phyloP scores from a whole-genome alignment of 2,888 invertebrate genomes.

The Balanococcus diminutus region DNA sequence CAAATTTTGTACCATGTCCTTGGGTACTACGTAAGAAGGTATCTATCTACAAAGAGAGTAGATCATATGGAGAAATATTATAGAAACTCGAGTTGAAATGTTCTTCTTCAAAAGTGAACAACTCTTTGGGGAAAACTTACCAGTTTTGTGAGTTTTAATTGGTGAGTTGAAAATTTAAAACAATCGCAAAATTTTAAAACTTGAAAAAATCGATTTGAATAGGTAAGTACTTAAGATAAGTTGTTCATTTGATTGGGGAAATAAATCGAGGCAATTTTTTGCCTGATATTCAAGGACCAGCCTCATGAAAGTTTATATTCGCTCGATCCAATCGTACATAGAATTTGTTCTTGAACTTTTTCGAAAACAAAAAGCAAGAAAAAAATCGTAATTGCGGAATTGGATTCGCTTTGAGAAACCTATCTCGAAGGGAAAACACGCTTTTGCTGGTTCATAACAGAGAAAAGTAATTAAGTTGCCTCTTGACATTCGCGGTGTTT shows the following conservation, averaged over 20 bases:
- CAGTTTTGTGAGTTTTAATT: neutral
- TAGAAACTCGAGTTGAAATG: neutral
- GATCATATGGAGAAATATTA: neutral
- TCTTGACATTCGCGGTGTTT: constrained; percentile 2
- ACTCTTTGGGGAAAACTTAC: neutral
- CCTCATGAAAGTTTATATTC: neutral
- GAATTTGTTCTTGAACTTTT: neutral
- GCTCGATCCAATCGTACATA: neutral
- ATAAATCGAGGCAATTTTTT: neutral
- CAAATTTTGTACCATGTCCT: neutral
- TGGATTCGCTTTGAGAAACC: constrained; percentile 3
- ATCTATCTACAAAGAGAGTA: neutral
- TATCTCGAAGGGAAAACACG: neutral
- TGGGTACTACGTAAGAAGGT: neutral
- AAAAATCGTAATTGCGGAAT: neutral
- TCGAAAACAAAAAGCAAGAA: neutral
- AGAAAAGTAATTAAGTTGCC: constrained; percentile 15
- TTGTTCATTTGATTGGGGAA: neutral
- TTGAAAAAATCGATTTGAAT: neutral
- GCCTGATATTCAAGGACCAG: neutral
- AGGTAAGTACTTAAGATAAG: neutral
- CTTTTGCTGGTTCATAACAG: neutral
- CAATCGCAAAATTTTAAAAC: neutral
- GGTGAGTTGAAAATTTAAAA: neutral
- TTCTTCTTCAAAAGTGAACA: neutral